Evolutionary conservation across 2,888 invertebrate genomes (phyloP).

Genomic region (Tipula confusa): DNA sequence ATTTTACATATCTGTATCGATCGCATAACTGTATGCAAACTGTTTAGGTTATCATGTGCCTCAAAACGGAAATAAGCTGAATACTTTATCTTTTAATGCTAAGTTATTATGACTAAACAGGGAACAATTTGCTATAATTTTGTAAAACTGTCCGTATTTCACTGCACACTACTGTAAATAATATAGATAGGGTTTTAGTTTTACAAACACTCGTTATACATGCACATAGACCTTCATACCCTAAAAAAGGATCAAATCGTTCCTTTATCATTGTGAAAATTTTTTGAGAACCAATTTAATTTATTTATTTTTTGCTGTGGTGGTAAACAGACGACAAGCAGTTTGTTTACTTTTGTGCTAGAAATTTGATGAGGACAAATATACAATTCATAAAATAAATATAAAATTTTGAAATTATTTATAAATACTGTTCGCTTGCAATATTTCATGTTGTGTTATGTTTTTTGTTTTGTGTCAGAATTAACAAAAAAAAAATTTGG

Average conservation of each 20-base stretch:
- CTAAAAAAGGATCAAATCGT: neutral
- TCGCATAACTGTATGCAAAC: too few species aligned
- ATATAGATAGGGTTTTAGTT: neutral
- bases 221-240: neutral
- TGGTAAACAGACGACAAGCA: neutral
- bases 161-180: too few species aligned
- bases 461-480: neutral
- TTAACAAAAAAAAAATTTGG: neutral
- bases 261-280: neutral
- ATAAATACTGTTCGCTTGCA: slow-evolving; percentile 20
- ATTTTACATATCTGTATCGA: too few species aligned
- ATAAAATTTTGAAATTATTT: neutral
- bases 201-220: neutral
- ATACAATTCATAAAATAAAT: slow-evolving; percentile 12
- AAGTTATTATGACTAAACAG: too few species aligned
- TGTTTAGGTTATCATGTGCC: too few species aligned
- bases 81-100: too few species aligned
- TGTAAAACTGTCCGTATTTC: too few species aligned
- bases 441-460: neutral
- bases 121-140: too few species aligned
- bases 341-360: neutral
- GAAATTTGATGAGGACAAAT: slow-evolving; percentile 25
- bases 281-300: neutral
- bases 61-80: too few species aligned
- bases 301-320: neutral